These are phyloP conservation scores for Drosophila rhopaloa DNA, from an alignment of 1,140 invertebrate species.

Conservation along the genomic window DNA sequence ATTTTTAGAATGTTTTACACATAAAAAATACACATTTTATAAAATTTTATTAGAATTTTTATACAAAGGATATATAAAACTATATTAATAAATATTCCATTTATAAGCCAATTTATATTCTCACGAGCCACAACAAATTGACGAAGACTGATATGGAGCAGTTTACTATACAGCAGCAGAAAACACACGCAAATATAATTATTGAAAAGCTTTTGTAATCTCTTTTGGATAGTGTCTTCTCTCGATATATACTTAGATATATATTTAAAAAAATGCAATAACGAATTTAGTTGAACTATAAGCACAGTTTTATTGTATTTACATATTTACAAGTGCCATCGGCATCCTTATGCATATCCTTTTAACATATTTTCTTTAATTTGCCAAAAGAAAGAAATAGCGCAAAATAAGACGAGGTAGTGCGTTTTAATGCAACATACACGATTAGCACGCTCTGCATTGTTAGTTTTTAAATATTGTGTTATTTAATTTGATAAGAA, in stretches of 20 bases:
- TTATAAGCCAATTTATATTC: conserved; percentile 76
- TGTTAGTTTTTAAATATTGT: conserved; percentile 75
- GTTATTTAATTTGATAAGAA: conserved; percentile 80
- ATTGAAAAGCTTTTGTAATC: conserved; percentile 66
- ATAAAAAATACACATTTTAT: conserved; percentile 61
- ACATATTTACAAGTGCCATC: conserved; percentile 62
- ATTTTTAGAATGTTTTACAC: conserved; percentile 67
- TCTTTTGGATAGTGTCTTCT: conserved; percentile 60
- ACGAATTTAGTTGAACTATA: conserved; percentile 80
- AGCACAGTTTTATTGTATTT: conserved; percentile 63
- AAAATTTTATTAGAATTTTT: conserved; percentile 66
- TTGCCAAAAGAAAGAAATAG: conserved; percentile 44
- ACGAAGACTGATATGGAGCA: conserved; percentile 72
- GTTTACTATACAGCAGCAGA: conserved; percentile 48
- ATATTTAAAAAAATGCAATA: conserved; percentile 49
- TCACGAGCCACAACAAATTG: conserved; percentile 63
- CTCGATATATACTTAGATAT: conserved; percentile 27
- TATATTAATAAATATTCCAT: conserved; percentile 53
- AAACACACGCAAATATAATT: conserved; percentile 34
- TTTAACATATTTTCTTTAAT: conserved; percentile 49
- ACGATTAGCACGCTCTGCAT: conserved; percentile 61
- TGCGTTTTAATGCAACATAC: conserved; percentile 31
- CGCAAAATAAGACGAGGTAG: conserved; percentile 23
- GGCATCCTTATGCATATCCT: conserved; percentile 77
- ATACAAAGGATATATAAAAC: conserved; percentile 48